Conservation (phyloP, 2,888 invertebrate species). For the Pollenia angustigena region DNA sequence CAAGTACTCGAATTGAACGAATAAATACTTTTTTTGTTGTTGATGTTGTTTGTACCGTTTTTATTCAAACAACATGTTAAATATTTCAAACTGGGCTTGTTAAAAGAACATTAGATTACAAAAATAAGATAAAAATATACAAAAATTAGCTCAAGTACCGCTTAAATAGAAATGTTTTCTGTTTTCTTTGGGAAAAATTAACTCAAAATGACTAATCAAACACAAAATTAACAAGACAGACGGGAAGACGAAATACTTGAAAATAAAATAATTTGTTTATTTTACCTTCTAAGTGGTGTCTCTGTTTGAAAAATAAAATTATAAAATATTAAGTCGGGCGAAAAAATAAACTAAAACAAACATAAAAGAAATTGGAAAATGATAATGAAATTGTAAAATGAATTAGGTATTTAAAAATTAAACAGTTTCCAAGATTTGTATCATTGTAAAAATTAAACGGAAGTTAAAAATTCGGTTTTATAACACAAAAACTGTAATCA, state of each 20-base stretch:
- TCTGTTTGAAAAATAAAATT: slow-evolving; percentile 8
- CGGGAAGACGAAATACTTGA: slow-evolving; percentile 39
- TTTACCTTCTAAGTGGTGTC: slow-evolving; percentile 31
- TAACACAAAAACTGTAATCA: slow-evolving; percentile 22
- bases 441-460: slow-evolving; percentile 50
- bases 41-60: slow-evolving; percentile 50
- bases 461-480: slow-evolving; percentile 45
- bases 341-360: slow-evolving; percentile 40
- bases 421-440: slow-evolving; percentile 37
- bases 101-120: slow-evolving; percentile 71
- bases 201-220: slow-evolving; percentile 51
- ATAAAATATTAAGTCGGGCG: slow-evolving; percentile 15
- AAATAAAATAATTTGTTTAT: slow-evolving; percentile 60
- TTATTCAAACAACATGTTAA: slow-evolving; percentile 40
- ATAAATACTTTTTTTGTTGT: slow-evolving; percentile 3
- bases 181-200: not conserved
- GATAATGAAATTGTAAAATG: slow-evolving; percentile 6
- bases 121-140: slow-evolving; percentile 47
- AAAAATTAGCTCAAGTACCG: slow-evolving; percentile 70
- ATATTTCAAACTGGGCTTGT: slow-evolving; percentile 67
- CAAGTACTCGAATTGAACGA: not conserved
- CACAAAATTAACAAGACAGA: not conserved
- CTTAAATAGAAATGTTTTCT: slow-evolving; percentile 45
- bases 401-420: not conserved
- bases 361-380: not conserved